Percentiles rank a stretch among this genome's conserved stretches.
phyloP scores from a whole-genome alignment of 2,113 vertebrate genomes.

The Pygoscelis adeliae region DNA sequence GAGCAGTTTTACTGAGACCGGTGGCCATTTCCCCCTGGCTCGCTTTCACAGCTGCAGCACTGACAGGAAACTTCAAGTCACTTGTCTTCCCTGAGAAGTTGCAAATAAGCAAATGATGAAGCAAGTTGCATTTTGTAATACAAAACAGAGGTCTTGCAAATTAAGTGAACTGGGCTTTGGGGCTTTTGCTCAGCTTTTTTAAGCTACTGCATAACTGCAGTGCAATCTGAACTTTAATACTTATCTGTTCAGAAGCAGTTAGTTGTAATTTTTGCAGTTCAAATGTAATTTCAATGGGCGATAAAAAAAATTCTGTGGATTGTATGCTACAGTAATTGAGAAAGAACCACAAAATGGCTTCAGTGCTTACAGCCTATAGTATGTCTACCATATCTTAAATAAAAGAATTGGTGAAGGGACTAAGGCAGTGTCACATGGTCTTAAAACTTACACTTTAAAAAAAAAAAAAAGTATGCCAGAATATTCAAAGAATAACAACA shows the following conservation, averaged over 20 bases:
- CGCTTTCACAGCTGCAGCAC: neutral
- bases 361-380: neutral
- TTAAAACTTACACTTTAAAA: neutral
- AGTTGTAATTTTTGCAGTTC: neutral
- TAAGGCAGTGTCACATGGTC: neutral
- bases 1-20: neutral
- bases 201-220: neutral
- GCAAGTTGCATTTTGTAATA: constrained; percentile 12
- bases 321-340: neutral
- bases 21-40: neutral
- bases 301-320: neutral
- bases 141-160: neutral
- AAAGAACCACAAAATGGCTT: neutral
- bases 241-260: neutral
- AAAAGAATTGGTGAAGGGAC: neutral
- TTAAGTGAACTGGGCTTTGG: neutral
- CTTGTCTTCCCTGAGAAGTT: constrained; percentile 1
- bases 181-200: neutral
- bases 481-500: neutral
- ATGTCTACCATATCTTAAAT: neutral
- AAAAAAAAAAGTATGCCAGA: neutral
- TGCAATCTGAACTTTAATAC: neutral
- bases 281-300: neutral
- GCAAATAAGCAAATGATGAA: constrained; percentile 21
- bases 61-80: constrained; percentile 8